phyloP scores from a whole-genome alignment of 2,113 vertebrate genomes.

The Raja brachyura region DNA sequence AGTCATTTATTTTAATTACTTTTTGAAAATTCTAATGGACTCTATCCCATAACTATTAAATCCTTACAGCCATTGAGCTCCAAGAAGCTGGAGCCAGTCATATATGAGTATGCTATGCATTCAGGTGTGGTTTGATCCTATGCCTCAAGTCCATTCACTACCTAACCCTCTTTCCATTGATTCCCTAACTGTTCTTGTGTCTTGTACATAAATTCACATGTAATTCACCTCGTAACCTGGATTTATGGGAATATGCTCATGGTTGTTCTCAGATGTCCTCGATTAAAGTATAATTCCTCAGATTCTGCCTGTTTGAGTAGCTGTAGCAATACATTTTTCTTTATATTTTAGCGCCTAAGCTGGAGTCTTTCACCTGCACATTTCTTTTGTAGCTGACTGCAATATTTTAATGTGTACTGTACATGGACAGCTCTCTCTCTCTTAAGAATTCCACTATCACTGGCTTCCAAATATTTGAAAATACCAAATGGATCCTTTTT shows the following conservation, averaged over 20 bases:
- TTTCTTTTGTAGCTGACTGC: neutral
- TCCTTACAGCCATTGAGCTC: too few relatives aligned
- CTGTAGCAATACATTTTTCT: neutral
- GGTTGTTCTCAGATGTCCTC: too few relatives aligned
- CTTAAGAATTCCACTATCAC: neutral
- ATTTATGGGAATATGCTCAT: neutral
- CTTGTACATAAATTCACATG: neutral
- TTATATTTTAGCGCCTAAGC: neutral
- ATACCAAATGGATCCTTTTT: neutral
- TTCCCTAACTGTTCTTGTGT: neutral
- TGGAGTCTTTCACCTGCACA: neutral
- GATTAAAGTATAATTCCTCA: too few relatives aligned
- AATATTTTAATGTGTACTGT: neutral
- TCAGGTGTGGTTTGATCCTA: too few relatives aligned
- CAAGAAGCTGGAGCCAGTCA: too few relatives aligned
- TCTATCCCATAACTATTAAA: too few relatives aligned
- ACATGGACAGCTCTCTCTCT: neutral
- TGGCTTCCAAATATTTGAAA: neutral
- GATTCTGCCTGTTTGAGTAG: neutral
- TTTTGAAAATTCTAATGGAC: too few relatives aligned
- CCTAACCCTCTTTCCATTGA: too few relatives aligned
- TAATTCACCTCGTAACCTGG: neutral
- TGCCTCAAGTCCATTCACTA: too few relatives aligned
- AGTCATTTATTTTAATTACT: too few relatives aligned
- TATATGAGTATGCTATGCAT: too few relatives aligned